Evolutionary conservation across 2,113 vertebrate species (phyloP), one percentile per base, ranked within the genome.

Genomic region (Ornithorhynchus anatinus): DNA sequence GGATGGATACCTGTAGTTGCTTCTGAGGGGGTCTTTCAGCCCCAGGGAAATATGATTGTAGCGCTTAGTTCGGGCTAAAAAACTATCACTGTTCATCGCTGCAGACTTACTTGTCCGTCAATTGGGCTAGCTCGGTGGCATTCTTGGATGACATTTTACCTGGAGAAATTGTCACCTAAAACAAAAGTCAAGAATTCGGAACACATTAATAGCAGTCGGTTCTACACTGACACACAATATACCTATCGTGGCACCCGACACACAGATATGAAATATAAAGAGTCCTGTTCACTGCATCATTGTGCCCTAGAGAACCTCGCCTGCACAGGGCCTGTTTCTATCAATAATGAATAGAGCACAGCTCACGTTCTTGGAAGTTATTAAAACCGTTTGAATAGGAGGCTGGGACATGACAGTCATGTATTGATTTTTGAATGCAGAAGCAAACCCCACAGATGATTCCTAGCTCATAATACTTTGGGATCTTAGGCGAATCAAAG

Each of bases 141-240:
- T 82, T 86, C 70, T 82, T 86, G 69, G 73, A 56, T 84, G 89
- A 81, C 87, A 89, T 90, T 68, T 75, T 77, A 75, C 33, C 65
- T 53, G 79, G 72, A 83, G 81, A 69, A 33, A 81, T 50, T 72
- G 22, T 84, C 83, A 83, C 65, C 89, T 90, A 61, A 57, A 88
- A 82, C 35, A 81, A 66, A 78, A 3, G 44, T 62, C 29, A 79
- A 8, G 32, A 20, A 51, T 77, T 85, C 60, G 79, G 44, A 84
- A 75, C 53, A 7, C 54, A 36, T 52, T 32, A 68, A 48, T 4
- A 31, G 5, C 25, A 60, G 37, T n/a, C n/a, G n/a, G n/a, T 38
- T 59, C 54, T 58, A 42, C 3, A 45, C 22, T 8, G 31, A 75
- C 47, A 12, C 60, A 25, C n/a, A n/a, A n/a, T n/a, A 23, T 68